Percentiles rank a stretch among this genome's conserved stretches.
phyloP scores from a whole-genome alignment of 2,113 vertebrate species.

The Cyanoliseus patagonus region DNA sequence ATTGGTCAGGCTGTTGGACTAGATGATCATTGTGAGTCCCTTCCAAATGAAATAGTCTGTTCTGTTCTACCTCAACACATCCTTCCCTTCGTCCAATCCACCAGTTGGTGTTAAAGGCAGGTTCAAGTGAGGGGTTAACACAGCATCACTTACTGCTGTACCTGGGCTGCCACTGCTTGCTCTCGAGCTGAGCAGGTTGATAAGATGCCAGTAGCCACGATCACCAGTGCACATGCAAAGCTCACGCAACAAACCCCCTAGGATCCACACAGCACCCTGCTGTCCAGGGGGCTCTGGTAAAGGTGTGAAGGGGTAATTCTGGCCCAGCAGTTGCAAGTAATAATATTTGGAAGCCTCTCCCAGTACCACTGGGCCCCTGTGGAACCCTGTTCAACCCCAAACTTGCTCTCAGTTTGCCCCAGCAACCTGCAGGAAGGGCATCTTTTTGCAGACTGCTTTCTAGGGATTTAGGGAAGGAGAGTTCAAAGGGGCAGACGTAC shows the following conservation, averaged over 20 bases:
- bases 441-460: background rate
- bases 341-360: background rate
- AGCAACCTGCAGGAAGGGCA: background rate
- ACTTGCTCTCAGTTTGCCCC: background rate
- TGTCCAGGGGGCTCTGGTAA: background rate
- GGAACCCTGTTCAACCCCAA: no score
- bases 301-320: background rate
- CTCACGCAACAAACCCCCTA: background rate
- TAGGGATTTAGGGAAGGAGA: no score
- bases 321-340: background rate
- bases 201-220: accelerated
- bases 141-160: background rate
- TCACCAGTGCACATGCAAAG: background rate
- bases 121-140: background rate
- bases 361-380: background rate
- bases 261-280: background rate
- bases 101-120: background rate
- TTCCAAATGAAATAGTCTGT: background rate
- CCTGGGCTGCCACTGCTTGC: background rate
- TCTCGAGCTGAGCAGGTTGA: background rate
- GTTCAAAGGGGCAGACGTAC: no score
- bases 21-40: background rate
- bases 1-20: background rate
- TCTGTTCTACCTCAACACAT: background rate
- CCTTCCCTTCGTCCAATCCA: background rate